A percentile compares a stretch with the other conserved stretches of the same genome.
Evolutionary conservation across 2,888 invertebrate genomes (phyloP).

Genomic region (Rotaria sp.): DNA sequence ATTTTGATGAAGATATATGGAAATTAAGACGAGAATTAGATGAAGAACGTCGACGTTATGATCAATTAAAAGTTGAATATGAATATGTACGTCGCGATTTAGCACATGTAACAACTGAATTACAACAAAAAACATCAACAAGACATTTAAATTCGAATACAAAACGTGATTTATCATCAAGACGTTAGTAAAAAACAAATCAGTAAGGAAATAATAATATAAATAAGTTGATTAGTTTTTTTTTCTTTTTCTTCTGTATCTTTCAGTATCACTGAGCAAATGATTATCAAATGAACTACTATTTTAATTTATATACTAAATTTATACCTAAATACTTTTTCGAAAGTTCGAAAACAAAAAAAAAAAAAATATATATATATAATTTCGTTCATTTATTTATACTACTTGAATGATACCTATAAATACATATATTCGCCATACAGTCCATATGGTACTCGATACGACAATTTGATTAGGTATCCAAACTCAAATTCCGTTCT

Average conservation of each 20-base stretch:
- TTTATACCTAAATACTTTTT: background rate
- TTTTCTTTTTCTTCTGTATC: background rate
- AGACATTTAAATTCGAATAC: background rate
- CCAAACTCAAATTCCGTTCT: background rate
- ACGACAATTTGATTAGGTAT: background rate
- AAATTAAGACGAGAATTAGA: background rate
- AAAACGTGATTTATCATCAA: background rate
- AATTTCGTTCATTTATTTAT: too few species aligned
- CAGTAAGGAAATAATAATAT: background rate
- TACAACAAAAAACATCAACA: background rate
- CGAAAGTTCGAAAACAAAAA: background rate
- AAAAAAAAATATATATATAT: too few species aligned
- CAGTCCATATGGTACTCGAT: background rate
- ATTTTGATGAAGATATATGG: background rate
- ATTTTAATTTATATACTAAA: too few species aligned
- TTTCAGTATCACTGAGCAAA: too few species aligned
- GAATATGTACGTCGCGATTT: background rate
- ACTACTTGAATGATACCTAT: background rate
- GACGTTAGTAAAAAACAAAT: background rate
- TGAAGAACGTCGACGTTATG: constrained; percentile 14
- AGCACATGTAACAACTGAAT: background rate
- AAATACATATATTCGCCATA: background rate
- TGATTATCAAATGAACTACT: too few species aligned
- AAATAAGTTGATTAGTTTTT: background rate
- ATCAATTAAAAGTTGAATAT: constrained; percentile 13